These are phyloP conservation scores for Megastigmus dorsalis DNA, from an alignment of 2,888 invertebrate species.

Conservation along the genomic window DNA sequence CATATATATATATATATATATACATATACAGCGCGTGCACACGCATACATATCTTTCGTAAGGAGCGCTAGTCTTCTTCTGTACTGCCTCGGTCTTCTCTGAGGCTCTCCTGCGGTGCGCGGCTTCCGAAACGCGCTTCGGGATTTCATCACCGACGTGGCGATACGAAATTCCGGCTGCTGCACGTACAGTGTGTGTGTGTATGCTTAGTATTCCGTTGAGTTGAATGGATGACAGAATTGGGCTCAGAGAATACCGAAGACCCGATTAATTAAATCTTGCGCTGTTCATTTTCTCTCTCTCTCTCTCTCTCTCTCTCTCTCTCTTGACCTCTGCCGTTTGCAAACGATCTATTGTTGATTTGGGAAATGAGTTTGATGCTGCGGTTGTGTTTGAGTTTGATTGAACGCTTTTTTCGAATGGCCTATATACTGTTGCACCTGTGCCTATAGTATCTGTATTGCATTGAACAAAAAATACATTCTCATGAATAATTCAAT, in stretches of 20 bases:
- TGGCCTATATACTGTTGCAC: not conserved
- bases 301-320: not conserved
- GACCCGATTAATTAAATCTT: not conserved
- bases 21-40: not conserved
- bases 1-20: too few species aligned
- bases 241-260: not conserved
- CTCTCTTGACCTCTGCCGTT: too few species aligned
- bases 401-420: not conserved
- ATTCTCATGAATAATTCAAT: constrained; percentile 29
- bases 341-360: not conserved
- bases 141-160: constrained; percentile 40
- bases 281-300: not conserved
- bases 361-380: too few species aligned
- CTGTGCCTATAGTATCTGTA: too few species aligned
- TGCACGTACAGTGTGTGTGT: not conserved
- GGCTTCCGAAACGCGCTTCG: constrained; percentile 32
- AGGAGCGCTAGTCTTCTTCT: constrained; percentile 46
- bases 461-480: constrained; percentile 37
- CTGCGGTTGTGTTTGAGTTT: too few species aligned
- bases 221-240: not conserved
- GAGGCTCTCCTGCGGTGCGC: constrained; percentile 4
- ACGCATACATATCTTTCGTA: constrained; percentile 31
- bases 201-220: constrained; percentile 10
- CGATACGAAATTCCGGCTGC: constrained; percentile 20
- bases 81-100: too few species aligned